Base-by-base conservation (phyloP, 2,113 vertebrate genomes). In the Entosphenus tridentatus region DNA sequence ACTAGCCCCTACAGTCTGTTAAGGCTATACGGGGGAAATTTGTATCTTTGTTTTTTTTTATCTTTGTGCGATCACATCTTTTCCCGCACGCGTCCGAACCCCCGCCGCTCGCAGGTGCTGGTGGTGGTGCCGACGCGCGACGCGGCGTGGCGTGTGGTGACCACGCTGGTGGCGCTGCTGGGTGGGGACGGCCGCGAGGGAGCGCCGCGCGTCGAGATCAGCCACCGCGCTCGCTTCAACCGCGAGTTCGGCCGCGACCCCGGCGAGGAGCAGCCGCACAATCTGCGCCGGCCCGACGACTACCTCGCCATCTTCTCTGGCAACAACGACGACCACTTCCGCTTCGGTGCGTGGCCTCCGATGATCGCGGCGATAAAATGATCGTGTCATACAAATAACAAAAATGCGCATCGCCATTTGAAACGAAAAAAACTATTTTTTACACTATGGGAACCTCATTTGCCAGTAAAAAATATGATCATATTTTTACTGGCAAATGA, bases 261-360 rank as follows among this genome's bases (percentile, higher is more conserved):
- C 0, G 39, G 39, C 39, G 82, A 81, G 2, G 86, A 88, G 68
- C 82, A 78, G 57, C 85, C 88, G 0, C 74, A 86, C 67, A 89
- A 81, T 73, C 79, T 86, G 75, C 82, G 80, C 74, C 82, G 90
- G 73, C 93, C 93, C 3, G 93, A 96, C 7, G 92, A 98, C 75
- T 95, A 92, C 56, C 81, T 83, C 68, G 85, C 89, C 0, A 62
- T 89, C 58, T 98, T 98, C 77, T 81, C 84, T 5, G 92, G 93
- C 72, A 98, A 98, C 69, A 83, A 91, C 2, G 93, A 96, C 21
- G 93, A 98, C 75, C 90, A 98, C 77, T 98, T 97, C 77, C 85
- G 86, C 74, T 90, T 97, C 54, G 92, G 93, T 96, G 79, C 2
- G 12, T 69, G 12, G 11, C 57, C 11, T 59, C 13, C 57, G 62